Conservation (phyloP, 2,888 invertebrate genomes). For the Rotaria magnacalcarata region DNA sequence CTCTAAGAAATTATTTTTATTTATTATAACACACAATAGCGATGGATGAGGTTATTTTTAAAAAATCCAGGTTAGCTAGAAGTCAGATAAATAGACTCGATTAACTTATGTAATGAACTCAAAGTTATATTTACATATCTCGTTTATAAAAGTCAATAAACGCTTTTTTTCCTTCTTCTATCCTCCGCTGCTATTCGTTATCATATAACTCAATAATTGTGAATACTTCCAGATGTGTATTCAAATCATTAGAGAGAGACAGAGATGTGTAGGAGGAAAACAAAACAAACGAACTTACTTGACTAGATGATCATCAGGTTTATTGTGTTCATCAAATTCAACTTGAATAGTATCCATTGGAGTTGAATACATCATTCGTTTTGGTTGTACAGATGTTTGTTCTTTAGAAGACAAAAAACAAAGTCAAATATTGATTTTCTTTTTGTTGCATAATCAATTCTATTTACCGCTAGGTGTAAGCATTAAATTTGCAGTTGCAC, state of each 20-base stretch:
- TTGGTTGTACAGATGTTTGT: constrained; percentile 19
- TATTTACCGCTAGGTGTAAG: not conserved
- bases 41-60: too few species aligned
- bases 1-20: too few species aligned
- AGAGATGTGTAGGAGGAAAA: too few species aligned
- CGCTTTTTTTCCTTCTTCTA: too few species aligned
- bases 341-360: constrained; percentile 32
- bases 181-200: not conserved
- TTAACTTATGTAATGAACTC: too few species aligned
- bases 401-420: not conserved
- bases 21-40: too few species aligned
- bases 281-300: not conserved
- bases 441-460: not conserved
- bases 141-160: too few species aligned
- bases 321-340: constrained; percentile 32
- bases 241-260: too few species aligned
- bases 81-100: too few species aligned
- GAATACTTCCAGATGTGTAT: not conserved
- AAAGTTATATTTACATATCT: too few species aligned
- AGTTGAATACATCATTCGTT: constrained; percentile 33
- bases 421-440: not conserved
- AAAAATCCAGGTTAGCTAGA: too few species aligned
- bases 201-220: not conserved
- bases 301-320: constrained; percentile 32
- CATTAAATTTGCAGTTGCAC: not conserved